Evolutionary conservation across 2,113 vertebrate species (phyloP).

Genomic region (Xiphias gladius): DNA sequence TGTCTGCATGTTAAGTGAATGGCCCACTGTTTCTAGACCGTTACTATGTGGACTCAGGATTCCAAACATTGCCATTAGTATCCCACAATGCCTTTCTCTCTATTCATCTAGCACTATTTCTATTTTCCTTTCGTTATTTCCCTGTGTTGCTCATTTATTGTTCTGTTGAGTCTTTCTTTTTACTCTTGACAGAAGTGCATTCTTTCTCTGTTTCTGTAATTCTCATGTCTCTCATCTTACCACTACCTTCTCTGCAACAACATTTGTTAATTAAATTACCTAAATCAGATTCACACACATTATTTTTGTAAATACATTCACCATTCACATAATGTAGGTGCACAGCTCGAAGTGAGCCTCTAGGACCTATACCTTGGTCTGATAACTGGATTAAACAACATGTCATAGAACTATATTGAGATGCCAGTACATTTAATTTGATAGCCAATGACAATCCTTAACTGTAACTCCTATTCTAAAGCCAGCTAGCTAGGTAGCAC

Average conservation of each 20-base stretch:
- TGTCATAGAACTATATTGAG: not conserved
- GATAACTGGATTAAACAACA: not conserved
- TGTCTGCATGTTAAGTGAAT: slow-evolving; percentile 47
- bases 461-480: not conserved
- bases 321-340: no score
- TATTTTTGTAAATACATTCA: not conserved
- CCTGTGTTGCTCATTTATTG: slow-evolving; percentile 15
- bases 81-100: slow-evolving; percentile 50
- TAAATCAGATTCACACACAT: not conserved
- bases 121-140: not conserved
- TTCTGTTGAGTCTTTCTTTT: slow-evolving; percentile 5
- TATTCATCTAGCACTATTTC: slow-evolving; percentile 11
- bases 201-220: not conserved
- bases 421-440: not conserved
- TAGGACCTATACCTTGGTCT: not conserved
- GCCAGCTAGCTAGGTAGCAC: not conserved
- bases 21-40: slow-evolving; percentile 51
- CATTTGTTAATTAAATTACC: not conserved
- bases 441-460: not conserved
- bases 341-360: not conserved
- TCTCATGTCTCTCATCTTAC: not conserved
- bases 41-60: slow-evolving; percentile 46
- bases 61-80: slow-evolving; percentile 70
- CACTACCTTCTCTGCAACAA: slow-evolving; percentile 17
- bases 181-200: not conserved